Evolutionary conservation across 2,797 vertebrate species (phyloP).

Genomic region (Ispidina lecontei): DNA sequence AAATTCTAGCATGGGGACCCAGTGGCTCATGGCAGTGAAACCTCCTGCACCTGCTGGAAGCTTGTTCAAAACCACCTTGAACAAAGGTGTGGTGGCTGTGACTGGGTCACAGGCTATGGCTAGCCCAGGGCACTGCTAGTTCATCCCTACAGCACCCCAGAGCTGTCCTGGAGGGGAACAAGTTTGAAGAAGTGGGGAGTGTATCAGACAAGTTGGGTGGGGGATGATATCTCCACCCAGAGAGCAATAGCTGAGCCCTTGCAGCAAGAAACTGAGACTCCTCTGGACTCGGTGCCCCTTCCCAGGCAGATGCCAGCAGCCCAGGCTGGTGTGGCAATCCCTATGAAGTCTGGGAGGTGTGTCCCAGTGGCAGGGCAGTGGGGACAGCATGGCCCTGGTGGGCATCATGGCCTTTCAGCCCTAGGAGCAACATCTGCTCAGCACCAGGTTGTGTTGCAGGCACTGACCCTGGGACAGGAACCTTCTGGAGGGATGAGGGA

Average conservation of each 20-base stretch:
- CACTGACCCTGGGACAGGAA: not conserved
- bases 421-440: not conserved
- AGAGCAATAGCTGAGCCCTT: not conserved
- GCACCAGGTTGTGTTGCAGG: rapidly evolving
- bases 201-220: rapidly evolving
- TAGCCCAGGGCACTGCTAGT: not conserved
- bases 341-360: not conserved
- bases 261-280: not conserved
- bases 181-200: not conserved
- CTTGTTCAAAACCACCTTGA: not conserved
- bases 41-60: not conserved
- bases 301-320: not conserved
- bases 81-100: not conserved
- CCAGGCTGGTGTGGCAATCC: not conserved
- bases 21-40: not conserved
- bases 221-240: not conserved
- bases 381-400: not conserved
- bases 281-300: not conserved
- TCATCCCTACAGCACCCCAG: not conserved
- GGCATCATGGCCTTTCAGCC: not conserved
- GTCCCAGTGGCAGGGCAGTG: not conserved
- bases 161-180: not conserved
- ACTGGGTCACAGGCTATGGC: not conserved
- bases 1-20: not conserved
- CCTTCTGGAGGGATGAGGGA: not conserved